Evolutionary conservation across 1,140 invertebrate genomes (phyloP), one percentile per base, ranked within the genome.

Genomic region (Ceratina australensis): DNA sequence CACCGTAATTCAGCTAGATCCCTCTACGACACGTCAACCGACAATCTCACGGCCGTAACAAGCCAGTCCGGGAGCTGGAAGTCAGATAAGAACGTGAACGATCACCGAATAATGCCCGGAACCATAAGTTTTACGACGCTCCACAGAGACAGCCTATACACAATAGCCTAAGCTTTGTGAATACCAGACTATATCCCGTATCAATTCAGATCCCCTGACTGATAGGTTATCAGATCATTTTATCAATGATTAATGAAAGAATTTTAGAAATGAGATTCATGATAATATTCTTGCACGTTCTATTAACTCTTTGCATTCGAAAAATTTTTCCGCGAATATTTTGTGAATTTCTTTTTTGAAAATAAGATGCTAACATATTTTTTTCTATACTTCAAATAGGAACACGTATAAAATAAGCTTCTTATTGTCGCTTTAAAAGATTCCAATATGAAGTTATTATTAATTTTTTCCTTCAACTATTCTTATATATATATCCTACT

Each of bases 1-100:
- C 66, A 71, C 67, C 66, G 72, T 80, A 80, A 80, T 80, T 75
- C 73, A 15, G 28, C 50, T 72, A 52, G 60, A 67, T 68, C 77
- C 77, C 76, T 42, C 54, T 57, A 60, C 61, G 49, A 73, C 68
- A 47, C 61, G 69, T 73, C 76, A 59, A 65, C 61, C 52, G n/a
- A 33, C 65, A 18, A 66, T 72, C 61, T 72, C 60, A n/a, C 69
- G 22, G 47, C 47, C 63, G 28, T 33, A 71, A 59, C 75, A 26
- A 28, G 68, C 28, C 59, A 64, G 47, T 56, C 67, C 67, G 75
- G 49, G 75, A 69, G 33, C 57, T 54, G 67, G 15, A 72, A 54
- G 22, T 42, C 16, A 64, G 75, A 78, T 78, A 78, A 72, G 68
- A 78, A 72, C 59, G 60, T 61, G 49, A 72, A 63, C 68, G 59